Conservation (phyloP, 2,888 invertebrate species). For the Archips xylosteana region DNA sequence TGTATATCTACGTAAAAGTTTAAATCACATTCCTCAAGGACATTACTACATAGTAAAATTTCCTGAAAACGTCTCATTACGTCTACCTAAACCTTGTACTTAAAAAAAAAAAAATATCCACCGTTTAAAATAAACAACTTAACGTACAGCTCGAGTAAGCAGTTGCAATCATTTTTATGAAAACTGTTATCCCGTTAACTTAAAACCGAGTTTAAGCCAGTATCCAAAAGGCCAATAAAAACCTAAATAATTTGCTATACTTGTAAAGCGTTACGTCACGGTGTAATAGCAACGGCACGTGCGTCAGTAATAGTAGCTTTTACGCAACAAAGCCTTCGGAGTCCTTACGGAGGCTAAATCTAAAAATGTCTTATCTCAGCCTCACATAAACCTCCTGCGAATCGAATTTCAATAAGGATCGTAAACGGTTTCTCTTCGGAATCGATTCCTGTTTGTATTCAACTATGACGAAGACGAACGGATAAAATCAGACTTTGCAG, state of each 20-base stretch:
- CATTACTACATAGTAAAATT: too few relatives aligned
- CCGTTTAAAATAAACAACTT: background rate
- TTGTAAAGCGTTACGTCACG: constrained; percentile 3
- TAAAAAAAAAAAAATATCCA: too few relatives aligned
- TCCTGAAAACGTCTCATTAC: background rate
- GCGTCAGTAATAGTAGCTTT: constrained; percentile 28
- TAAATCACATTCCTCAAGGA: too few relatives aligned
- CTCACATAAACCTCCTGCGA: constrained; percentile 35
- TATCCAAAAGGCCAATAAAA: constrained; percentile 8
- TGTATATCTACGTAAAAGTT: too few relatives aligned
- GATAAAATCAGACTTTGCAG: constrained; percentile 14
- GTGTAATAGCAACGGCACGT: constrained; percentile 18
- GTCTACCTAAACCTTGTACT: background rate
- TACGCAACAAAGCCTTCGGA: constrained; percentile 24
- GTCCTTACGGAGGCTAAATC: constrained; percentile 28
- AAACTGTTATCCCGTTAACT: constrained; percentile 1
- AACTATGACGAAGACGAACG: constrained; percentile 23
- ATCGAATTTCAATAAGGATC: constrained; percentile 40
- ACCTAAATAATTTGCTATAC: constrained; percentile 8
- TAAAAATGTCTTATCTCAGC: constrained; percentile 37
- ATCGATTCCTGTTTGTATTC: constrained; percentile 37
- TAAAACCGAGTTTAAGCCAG: background rate
- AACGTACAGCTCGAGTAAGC: background rate
- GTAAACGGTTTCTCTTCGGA: constrained; percentile 37
- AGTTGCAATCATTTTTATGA: constrained; percentile 6